These are phyloP conservation scores for Tenthredo notha DNA, from an alignment of 2,888 invertebrate species.

Conservation along the genomic window DNA sequence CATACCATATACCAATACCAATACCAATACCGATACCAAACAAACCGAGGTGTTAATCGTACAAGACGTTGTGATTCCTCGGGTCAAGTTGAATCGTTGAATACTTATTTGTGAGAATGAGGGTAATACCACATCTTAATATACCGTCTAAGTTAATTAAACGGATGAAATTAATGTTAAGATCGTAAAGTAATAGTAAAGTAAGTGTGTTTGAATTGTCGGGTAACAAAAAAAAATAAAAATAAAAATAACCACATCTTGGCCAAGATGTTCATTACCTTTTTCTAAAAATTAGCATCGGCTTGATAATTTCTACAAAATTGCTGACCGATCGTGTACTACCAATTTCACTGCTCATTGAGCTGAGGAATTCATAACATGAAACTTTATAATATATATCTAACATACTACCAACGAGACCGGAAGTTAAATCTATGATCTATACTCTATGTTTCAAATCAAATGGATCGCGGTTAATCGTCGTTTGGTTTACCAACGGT, in stretches of 20 bases:
- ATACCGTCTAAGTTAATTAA: not conserved
- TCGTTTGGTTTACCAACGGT: not conserved
- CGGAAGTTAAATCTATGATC: not conserved
- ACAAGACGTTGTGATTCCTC: not conserved
- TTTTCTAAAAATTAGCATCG: conserved; percentile 22
- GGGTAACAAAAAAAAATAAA: not conserved
- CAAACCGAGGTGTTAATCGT: not conserved
- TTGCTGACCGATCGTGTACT: not conserved
- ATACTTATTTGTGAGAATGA: not conserved
- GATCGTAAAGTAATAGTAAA: not conserved
- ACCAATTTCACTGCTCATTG: not conserved
- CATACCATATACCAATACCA: not conserved
- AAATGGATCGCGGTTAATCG: conserved; percentile 16
- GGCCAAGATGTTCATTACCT: conserved; percentile 13
- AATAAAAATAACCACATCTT: not conserved
- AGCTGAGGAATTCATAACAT: not conserved
- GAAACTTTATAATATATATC: not conserved
- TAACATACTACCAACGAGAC: not conserved
- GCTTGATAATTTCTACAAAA: conserved; percentile 37
- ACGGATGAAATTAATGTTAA: not conserved
- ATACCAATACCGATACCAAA: not conserved
- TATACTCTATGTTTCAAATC: not conserved
- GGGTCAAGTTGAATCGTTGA: conserved; percentile 39
- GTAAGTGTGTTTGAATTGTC: not conserved
- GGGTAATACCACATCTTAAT: not conserved